Percentiles rank a stretch among this genome's conserved stretches.
Evolutionary conservation across 1,140 invertebrate species (phyloP).

Genomic region (Aporrectodea caliginosa): DNA sequence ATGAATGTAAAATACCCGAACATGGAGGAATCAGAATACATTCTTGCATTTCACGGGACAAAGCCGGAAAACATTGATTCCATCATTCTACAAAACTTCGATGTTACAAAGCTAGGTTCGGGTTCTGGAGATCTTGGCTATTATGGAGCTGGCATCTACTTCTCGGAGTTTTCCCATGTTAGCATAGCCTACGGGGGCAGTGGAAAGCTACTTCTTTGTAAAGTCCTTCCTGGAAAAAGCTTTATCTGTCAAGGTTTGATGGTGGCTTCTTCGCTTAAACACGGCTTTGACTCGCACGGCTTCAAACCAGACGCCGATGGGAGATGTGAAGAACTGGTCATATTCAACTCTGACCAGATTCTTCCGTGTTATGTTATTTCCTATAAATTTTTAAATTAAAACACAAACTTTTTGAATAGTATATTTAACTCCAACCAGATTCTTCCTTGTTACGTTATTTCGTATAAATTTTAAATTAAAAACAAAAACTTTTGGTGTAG

Average conservation of each 20-base stretch:
- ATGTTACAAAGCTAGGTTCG: background rate
- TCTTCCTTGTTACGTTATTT: too few species aligned
- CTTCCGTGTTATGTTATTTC: conserved; percentile 5
- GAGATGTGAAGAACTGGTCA: background rate
- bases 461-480: too few species aligned
- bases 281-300: background rate
- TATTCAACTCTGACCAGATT: conserved; percentile 4
- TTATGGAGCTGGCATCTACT: conserved; percentile 7
- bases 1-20: conserved; percentile 1
- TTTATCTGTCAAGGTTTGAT: background rate
- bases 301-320: background rate
- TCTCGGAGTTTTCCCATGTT: conserved; percentile 1
- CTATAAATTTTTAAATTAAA: too few species aligned
- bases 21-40: background rate
- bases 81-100: background rate
- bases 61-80: background rate
- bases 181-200: background rate
- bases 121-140: background rate
- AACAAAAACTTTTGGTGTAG: too few species aligned
- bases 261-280: background rate
- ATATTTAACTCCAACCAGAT: too few species aligned
- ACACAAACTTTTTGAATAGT: too few species aligned
- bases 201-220: background rate
- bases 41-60: conserved; percentile 10
- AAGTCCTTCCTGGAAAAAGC: background rate